Conservation (phyloP, 2,797 vertebrate species). For the Fistularia tabacaria region DNA sequence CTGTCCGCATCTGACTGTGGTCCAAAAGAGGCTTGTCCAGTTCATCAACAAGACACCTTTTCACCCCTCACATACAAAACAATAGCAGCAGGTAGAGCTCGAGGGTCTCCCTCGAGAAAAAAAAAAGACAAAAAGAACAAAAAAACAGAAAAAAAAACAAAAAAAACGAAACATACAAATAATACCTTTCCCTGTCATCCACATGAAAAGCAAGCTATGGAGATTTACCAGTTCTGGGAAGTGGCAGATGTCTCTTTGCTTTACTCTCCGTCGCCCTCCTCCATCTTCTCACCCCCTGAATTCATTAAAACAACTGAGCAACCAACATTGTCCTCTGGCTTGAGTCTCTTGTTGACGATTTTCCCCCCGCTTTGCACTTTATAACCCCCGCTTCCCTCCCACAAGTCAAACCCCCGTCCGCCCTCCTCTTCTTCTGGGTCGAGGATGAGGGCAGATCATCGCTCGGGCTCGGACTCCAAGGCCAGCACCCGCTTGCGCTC, state of each 20-base stretch:
- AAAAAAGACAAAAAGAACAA: conserved; percentile 20
- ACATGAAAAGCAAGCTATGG: conserved; percentile 69
- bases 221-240: conserved; percentile 73
- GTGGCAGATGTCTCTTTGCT: conserved; percentile 59
- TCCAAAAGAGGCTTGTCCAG: conserved; percentile 65
- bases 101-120: conserved; percentile 59
- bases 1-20: conserved; percentile 56
- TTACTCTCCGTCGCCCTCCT: conserved; percentile 36
- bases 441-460: conserved; percentile 81
- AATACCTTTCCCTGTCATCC: conserved; percentile 57
- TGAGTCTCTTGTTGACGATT: conserved; percentile 54
- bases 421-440: conserved; percentile 36
- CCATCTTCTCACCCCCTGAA: conserved; percentile 34
- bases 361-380: conserved; percentile 33
- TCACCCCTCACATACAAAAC: conserved; percentile 66
- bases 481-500: conserved; percentile 91
- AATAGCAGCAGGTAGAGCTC: conserved; percentile 81
- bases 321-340: conserved; percentile 62
- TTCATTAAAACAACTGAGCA: conserved; percentile 38
- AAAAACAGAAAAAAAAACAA: conserved; percentile 34
- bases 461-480: conserved; percentile 91
- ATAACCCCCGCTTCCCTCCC: conserved; percentile 31
- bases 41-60: conserved; percentile 60
- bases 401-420: conserved; percentile 44
- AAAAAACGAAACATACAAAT: conserved; percentile 16